These are phyloP conservation scores for Coptotermes formosanus DNA, from an alignment of 1,140 invertebrate species.

Conservation along the genomic window DNA sequence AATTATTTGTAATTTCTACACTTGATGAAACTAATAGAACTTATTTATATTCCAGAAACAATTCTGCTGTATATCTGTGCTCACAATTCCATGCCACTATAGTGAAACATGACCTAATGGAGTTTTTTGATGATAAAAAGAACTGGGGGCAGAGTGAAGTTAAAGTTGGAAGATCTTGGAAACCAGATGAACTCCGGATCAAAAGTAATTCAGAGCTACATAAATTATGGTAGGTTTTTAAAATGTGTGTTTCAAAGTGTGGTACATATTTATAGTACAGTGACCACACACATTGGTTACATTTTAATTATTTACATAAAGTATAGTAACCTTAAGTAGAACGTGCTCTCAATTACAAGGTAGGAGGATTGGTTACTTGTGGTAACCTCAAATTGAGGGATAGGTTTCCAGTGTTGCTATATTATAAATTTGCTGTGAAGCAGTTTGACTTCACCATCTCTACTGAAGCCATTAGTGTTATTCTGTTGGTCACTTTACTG, in stretches of 20 bases:
- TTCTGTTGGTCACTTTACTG: neutral
- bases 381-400: no score
- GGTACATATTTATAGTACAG: neutral
- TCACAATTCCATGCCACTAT: slow-evolving; percentile 49
- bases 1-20: no score
- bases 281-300: neutral
- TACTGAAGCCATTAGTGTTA: no score
- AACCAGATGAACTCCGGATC: slow-evolving; percentile 83
- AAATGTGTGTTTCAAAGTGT: neutral
- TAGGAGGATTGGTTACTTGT: no score
- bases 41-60: neutral
- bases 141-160: slow-evolving; percentile 82
- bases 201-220: slow-evolving; percentile 97
- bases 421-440: no score
- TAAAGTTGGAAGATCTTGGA: slow-evolving; percentile 86
- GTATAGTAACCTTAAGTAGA: no score
- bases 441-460: no score
- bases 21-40: no score
- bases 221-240: slow-evolving; percentile 82
- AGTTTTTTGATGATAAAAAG: slow-evolving; percentile 89
- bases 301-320: no score
- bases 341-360: no score
- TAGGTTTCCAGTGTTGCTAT: no score
- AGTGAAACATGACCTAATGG: slow-evolving; percentile 62
- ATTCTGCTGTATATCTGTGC: neutral